Evolutionary conservation across 1,140 invertebrate species (phyloP), one percentile per base, ranked within the genome.

Genomic region (Bicyclus anynana): DNA sequence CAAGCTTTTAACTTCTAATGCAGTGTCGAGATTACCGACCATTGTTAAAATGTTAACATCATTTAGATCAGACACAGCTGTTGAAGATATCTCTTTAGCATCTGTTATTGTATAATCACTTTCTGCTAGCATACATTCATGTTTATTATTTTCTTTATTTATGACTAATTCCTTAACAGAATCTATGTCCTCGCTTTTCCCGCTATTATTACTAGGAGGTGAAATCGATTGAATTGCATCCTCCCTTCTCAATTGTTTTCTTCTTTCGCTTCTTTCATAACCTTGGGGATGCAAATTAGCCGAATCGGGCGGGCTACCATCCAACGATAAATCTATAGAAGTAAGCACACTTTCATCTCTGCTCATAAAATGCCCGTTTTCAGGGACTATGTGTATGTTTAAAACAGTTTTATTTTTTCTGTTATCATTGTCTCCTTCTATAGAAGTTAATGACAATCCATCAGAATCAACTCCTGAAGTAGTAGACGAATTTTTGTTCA

Each of bases 161-260:
- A 60, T 52, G 12, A 74, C 37, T 5, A 72, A 33, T 60, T 82
- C 80, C 64, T 78, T 85, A 4, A 81, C 70, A 13, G 81, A 81
- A 50, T 84, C 80, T 2, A 80, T 49, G 38, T 87, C 85, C 62
- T 87, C 84, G 18, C 84, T 85, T 65, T 87, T 87, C 16, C 75
- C 74, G 46, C 85, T 88, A 48, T 85, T 88, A 55, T 84, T 86
- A 59, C 83, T 88, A 4, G 85, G 85, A n/a, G 85, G 85, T 10
- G 85, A 84, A 47, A 83, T 67, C 5, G 85, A 88, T 55, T 88
- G 85, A 42, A 88, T 67, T n/a, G 85, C 85, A 59, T 88, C 85
- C 66, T 85, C 85, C 60, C 85, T 61, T 69, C 86, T 85, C 29
- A 88, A 62, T 51, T 80, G 78, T 38, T 86, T 88, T 49, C 85